Percentiles rank a stretch among this genome's conserved stretches.
These are phyloP conservation scores for Onychomys arenicola DNA, from an alignment of 2,797 vertebrate genomes.

Conservation along the genomic window DNA sequence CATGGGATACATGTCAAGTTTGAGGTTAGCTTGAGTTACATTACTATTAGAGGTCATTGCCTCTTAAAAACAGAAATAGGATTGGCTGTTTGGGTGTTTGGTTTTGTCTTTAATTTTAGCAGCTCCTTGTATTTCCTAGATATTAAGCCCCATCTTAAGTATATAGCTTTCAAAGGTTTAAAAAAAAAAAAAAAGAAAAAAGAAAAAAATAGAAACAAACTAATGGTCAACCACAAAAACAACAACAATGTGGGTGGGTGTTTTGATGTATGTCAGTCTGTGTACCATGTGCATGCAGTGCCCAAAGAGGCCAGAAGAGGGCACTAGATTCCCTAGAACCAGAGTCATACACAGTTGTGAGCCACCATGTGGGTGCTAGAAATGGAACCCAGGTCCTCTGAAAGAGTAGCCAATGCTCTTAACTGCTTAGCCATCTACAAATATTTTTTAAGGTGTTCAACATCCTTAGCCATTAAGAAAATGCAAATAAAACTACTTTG, in stretches of 20 bases:
- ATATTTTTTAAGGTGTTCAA: neutral
- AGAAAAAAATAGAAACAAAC: no score
- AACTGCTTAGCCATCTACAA: neutral
- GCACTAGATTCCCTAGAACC: neutral
- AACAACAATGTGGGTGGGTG: neutral
- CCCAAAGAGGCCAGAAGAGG: neutral
- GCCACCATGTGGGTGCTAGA: no score
- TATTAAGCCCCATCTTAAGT: neutral
- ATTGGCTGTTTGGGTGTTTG: neutral
- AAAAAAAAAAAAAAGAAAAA: neutral
- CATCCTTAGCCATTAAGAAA: neutral
- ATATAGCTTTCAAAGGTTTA: neutral
- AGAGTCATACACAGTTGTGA: neutral
- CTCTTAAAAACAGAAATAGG: neutral
- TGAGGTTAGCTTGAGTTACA: neutral
- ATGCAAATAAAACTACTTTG: neutral
- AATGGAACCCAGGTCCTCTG: neutral
- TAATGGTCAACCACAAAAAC: neutral
- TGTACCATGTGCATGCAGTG: neutral
- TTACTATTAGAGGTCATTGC: neutral
- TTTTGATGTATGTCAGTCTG: neutral
- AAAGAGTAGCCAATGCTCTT: neutral
- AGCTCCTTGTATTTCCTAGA: neutral
- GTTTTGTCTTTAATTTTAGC: neutral
- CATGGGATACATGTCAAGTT: neutral